Evolutionary conservation across 2,797 vertebrate genomes (phyloP), one percentile per base, ranked within the genome.

Genomic region (Danio jaintianensis): DNA sequence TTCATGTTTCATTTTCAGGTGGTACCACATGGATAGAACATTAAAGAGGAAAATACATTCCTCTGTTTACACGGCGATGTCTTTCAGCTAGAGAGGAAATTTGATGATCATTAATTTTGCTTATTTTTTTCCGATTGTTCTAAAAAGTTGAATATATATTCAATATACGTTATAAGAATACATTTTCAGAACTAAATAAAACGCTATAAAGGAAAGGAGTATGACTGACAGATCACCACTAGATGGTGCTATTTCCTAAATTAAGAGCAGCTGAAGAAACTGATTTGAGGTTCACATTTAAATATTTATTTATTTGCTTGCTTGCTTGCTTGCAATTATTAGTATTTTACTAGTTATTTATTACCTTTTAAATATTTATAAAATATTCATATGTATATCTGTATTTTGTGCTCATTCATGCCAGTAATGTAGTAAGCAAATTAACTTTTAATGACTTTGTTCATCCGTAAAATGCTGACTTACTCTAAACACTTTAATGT

Each of bases 211-310:
- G 11, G 6, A 53, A 62, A 11, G 43, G 12, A 36, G 43, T 36
- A 29, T 56, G 69, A 16, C 11, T 42, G 22, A 62, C 53, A 29
- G 18, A 52, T 61, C 15, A 38, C 59, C 78, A 73, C 78, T 55
- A 79, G 78, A 64, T 79, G 78, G 78, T 2, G 59, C 79, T 56
- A 47, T 63, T 63, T 55, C 40, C 58, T 40, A 40, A 78, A 22
- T 40, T 38, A 58, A 77, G 13, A 66, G 13, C 48, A 29, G 40
- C 4, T 55, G 7, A 7, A 52, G 53, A 55, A 43, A 7, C 4
- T 7, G 13, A 7, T 50, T 16, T 6, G 13, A 61, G 58, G 45
- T 7, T 62, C 16, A 8, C 4, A 50, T 10, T 1, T 40, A 7
- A 12, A 75, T 0, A 1, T 16, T 61, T 36, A 29, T 29, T 29